Conservation (phyloP, 1,140 invertebrate genomes). For the Diuraphis noxia region DNA sequence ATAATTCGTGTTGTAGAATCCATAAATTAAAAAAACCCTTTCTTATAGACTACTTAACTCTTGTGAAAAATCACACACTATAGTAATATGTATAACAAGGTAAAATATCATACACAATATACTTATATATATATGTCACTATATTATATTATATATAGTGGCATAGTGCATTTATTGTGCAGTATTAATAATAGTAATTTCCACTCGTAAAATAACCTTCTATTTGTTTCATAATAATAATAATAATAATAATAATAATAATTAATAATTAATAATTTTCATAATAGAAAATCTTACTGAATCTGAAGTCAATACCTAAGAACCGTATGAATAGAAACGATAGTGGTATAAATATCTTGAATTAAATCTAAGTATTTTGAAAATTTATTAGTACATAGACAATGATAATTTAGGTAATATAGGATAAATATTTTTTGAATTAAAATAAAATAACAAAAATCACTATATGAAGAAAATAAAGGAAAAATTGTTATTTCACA, state of each 20-base stretch:
- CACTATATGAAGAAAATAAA: not conserved
- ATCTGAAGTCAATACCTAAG: no score
- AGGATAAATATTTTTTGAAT: not conserved
- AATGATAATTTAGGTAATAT: not conserved
- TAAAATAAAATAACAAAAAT: not conserved
- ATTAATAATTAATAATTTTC: no score
- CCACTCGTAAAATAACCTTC: not conserved
- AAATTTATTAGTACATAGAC: no score
- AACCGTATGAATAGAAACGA: no score
- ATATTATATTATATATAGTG: no score
- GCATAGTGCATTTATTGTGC: no score
- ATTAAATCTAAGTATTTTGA: no score
- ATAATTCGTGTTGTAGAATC: not conserved
- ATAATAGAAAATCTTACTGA: not conserved
- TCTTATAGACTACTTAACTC: not conserved
- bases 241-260: no score
- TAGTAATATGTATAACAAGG: not conserved
- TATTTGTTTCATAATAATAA: not conserved
- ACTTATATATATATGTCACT: not conserved
- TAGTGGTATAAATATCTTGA: no score
- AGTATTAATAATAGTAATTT: not conserved
- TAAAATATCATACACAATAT: not conserved
- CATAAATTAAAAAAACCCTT: not conserved
- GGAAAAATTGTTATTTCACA: no score
- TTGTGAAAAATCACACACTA: not conserved